phyloP scores from a whole-genome alignment of 2,113 vertebrate genomes.

The Passer montanus region DNA sequence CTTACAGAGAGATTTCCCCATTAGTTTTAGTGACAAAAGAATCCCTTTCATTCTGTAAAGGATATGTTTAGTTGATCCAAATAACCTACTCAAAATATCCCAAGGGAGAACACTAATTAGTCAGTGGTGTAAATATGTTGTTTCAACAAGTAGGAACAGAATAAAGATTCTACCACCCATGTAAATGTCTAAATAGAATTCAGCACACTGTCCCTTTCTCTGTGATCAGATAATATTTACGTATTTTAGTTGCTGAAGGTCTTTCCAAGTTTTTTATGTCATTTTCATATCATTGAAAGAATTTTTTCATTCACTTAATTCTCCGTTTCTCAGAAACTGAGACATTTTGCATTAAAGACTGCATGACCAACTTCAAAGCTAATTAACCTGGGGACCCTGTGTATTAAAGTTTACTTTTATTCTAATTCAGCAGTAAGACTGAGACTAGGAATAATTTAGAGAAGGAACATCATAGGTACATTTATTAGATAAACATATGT shows the following conservation, averaged over 20 bases:
- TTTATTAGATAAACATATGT: background rate
- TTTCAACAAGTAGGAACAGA: slow-evolving; percentile 9
- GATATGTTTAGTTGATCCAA: background rate
- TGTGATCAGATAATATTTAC: slow-evolving; percentile 1
- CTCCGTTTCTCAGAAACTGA: background rate
- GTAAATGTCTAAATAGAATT: background rate
- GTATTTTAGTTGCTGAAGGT: slow-evolving; percentile 3
- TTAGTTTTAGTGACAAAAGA: background rate
- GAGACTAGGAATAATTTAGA: background rate
- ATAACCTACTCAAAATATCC: background rate
- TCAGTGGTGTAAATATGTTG: background rate
- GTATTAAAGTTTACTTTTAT: background rate
- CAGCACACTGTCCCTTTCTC: background rate
- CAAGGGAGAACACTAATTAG: background rate
- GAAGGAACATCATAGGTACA: background rate
- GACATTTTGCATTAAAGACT: background rate
- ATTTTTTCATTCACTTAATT: slow-evolving; percentile 36
- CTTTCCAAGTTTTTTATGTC: slow-evolving; percentile 14
- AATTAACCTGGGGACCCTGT: background rate
- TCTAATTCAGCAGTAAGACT: background rate
- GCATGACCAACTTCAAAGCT: background rate
- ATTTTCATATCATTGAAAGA: slow-evolving; percentile 22
- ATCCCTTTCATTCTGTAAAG: background rate
- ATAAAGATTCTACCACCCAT: background rate
- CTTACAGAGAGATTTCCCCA: background rate